A percentile compares a stretch with the other conserved stretches of the same genome.
phyloP scores from a whole-genome alignment of 2,113 vertebrate species.

The Sminthopsis crassicaudata region DNA sequence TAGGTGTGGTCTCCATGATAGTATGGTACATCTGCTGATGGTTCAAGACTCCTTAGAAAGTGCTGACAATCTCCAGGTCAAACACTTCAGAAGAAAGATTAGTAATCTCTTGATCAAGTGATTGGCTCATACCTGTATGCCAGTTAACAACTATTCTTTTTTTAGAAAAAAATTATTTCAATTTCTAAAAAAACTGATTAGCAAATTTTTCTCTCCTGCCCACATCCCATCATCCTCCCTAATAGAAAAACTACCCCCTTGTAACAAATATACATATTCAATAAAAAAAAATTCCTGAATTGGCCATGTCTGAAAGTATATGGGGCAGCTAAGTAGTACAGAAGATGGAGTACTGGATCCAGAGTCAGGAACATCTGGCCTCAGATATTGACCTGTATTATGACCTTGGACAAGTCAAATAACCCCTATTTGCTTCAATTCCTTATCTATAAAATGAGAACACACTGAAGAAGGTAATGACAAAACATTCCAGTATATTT shows the following conservation, averaged over 20 bases:
- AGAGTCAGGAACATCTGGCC: too few relatives aligned
- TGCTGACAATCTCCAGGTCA: neutral
- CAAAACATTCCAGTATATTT: too few relatives aligned
- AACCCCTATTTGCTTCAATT: too few relatives aligned
- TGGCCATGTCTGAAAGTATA: neutral
- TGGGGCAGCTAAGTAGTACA: too few relatives aligned
- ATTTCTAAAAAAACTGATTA: neutral
- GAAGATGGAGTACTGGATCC: too few relatives aligned
- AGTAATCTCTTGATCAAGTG: neutral
- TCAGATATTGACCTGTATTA: too few relatives aligned
- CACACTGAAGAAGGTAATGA: too few relatives aligned
- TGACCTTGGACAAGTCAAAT: too few relatives aligned
- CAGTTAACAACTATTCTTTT: neutral
- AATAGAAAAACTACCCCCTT: neutral
- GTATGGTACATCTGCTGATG: neutral
- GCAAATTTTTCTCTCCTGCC: neutral
- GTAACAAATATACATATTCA: neutral
- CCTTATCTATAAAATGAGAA: too few relatives aligned
- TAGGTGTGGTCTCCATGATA: neutral
- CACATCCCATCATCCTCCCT: neutral
- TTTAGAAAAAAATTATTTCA: neutral
- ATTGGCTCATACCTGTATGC: neutral
- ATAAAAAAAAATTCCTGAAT: neutral
- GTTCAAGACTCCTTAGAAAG: neutral
- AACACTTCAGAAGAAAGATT: neutral